Percentiles rank a stretch among this genome's conserved stretches.
phyloP scores from a whole-genome alignment of 2,888 invertebrate species.

The Timema podura region DNA sequence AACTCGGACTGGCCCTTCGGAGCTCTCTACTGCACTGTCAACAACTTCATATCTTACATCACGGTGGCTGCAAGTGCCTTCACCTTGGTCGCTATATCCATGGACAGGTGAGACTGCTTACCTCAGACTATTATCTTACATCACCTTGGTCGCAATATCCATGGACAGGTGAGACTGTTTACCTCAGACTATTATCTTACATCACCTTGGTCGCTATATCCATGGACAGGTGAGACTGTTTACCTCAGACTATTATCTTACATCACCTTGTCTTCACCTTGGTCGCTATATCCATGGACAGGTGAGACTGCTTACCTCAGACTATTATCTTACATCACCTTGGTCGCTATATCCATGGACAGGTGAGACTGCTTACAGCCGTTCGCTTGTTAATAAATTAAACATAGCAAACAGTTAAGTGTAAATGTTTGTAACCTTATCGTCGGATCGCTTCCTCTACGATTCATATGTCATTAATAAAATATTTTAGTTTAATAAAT shows the following conservation, averaged over 20 bases:
- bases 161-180: conserved; percentile 50
- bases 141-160: conserved; percentile 56
- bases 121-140: too few species aligned
- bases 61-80: conserved; percentile 56
- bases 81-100: conserved; percentile 56
- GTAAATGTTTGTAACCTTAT: too few species aligned
- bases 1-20: conserved; percentile 57
- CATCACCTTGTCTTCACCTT: conserved; percentile 56
- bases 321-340: too few species aligned
- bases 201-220: conserved; percentile 57
- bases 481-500: too few species aligned
- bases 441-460: too few species aligned
- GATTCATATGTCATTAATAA: too few species aligned
- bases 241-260: too few species aligned
- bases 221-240: conserved; percentile 50
- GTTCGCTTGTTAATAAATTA: too few species aligned
- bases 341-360: conserved; percentile 49
- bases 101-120: conserved; percentile 50
- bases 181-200: too few species aligned
- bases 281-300: conserved; percentile 56
- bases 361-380: background rate
- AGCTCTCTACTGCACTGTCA: conserved; percentile 50
- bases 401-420: too few species aligned
- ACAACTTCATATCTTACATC: conserved; percentile 53
- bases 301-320: conserved; percentile 46